Base-by-base conservation (phyloP, 2,797 vertebrate species). In the Cichlasoma orientale region DNA sequence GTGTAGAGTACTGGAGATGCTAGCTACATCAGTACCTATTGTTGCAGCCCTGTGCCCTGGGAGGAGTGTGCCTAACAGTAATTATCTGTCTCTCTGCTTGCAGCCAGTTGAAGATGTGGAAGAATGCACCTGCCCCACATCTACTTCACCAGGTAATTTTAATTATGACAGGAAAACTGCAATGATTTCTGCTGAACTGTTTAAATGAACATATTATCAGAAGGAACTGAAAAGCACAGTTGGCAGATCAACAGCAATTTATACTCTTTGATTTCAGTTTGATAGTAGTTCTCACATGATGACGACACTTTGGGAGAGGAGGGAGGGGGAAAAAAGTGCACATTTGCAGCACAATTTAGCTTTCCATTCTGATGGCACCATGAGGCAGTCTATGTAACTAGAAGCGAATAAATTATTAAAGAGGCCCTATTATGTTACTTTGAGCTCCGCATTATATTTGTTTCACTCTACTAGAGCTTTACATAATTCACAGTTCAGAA, bases 101-200 rank as follows among this genome's bases (percentile, higher is more conserved):
- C 74, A 96, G 96, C 96, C 96, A 27, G 95, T 95, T 74, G 95
- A 96, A 88, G 94, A 95, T 80, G 90, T 87, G 11, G 91, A 92
- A 50, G 93, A 94, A 69, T 94, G 94, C 82, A 91, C 86, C 54
- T 93, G 93, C 73, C 85, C 89, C 10, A 82, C 91, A 68, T 94
- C 94, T 31, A 84, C 94, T 50, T 94, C 93, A 70, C 77, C 92
- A 94, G 96, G 96, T 96, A 92, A 27, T 75, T 75, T 73, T 3
- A 4, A 1, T 66, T 25, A 19, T 33, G 5, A 27, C 0, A 19
- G 2, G 1, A 55, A 61, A 27, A 55, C 1, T 25, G 2, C 14
- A 7, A 27, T 13, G 29, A 36, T 47, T 56, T 4, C 0, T 58
- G 66, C 4, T 44, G 38, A 29, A 50, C 38, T 0, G 9, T 66